Evolutionary conservation across 2,797 vertebrate genomes (phyloP).

Genomic region (Sebastiscus albofasciatus): DNA sequence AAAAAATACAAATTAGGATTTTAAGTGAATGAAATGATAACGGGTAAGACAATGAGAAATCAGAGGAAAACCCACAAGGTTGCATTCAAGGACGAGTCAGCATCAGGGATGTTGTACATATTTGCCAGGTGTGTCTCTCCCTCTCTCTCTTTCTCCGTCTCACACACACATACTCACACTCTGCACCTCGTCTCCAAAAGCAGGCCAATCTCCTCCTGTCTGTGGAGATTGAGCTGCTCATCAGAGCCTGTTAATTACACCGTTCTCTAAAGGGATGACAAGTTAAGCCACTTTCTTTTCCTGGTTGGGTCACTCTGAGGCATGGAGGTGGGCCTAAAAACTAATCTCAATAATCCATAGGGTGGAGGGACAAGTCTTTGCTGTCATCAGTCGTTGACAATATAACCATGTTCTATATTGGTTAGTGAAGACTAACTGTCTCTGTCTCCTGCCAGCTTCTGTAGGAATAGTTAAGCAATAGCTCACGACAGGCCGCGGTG

Average conservation of each 20-base stretch:
- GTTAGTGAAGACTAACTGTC: slow-evolving; percentile 30
- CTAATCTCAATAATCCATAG: slow-evolving; percentile 73
- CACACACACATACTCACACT: neutral
- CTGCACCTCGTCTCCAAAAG: slow-evolving; percentile 47
- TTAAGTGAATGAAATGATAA: slow-evolving; percentile 8
- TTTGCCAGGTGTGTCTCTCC: slow-evolving; percentile 35
- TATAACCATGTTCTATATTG: slow-evolving; percentile 17
- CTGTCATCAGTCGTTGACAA: slow-evolving; percentile 66
- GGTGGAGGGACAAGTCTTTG: slow-evolving; percentile 50
- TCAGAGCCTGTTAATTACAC: slow-evolving; percentile 79
- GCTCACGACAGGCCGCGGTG: neutral
- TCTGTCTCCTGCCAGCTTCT: slow-evolving; percentile 4
- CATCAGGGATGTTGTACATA: slow-evolving; percentile 31
- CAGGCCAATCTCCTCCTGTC: slow-evolving; percentile 74
- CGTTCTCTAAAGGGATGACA: slow-evolving; percentile 77
- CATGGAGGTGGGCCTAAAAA: slow-evolving; percentile 44
- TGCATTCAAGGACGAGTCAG: slow-evolving; percentile 49
- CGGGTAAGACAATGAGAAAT: neutral
- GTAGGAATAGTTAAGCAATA: neutral
- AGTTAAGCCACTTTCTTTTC: slow-evolving; percentile 71
- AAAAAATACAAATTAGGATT: neutral
- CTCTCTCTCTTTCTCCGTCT: neutral
- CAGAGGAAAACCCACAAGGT: slow-evolving; percentile 42
- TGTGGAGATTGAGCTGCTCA: slow-evolving; percentile 76
- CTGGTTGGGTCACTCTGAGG: slow-evolving; percentile 55